Conservation (phyloP, 1,140 invertebrate genomes). For the Leptoteleia sp. region DNA sequence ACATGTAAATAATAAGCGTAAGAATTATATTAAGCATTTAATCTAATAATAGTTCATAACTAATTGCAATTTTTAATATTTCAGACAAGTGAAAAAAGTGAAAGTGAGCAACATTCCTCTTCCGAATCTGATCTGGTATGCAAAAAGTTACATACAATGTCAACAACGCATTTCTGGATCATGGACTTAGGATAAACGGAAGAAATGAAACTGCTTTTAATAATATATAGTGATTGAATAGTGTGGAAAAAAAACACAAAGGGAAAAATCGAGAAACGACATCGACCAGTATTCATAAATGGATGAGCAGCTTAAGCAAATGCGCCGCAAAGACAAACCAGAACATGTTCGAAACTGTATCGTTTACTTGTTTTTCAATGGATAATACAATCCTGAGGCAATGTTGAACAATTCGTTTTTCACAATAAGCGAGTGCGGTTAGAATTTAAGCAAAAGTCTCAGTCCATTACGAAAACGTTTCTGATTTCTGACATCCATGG, state of each 20-base stretch:
- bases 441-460: constrained; percentile 46
- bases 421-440: constrained; percentile 70
- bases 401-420: constrained; percentile 66
- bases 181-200: constrained; percentile 77
- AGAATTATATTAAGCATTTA: too few species aligned
- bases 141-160: constrained; percentile 72
- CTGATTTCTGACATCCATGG: constrained; percentile 65
- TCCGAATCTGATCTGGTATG: constrained; percentile 17
- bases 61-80: constrained; percentile 19
- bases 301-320: constrained; percentile 75
- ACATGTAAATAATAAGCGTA: too few species aligned
- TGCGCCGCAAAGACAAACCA: constrained; percentile 71
- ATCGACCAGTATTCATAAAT: constrained; percentile 74
- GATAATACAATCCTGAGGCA: constrained; percentile 75
- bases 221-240: constrained; percentile 24
- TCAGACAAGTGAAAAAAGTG: constrained; percentile 49
- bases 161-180: constrained; percentile 74
- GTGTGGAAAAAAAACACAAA: background rate
- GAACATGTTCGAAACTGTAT: constrained; percentile 73
- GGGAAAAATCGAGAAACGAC: constrained; percentile 27
- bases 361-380: constrained; percentile 77
- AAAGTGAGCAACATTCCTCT: constrained; percentile 51
- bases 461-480: constrained; percentile 46
- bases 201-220: constrained; percentile 12
- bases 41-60: too few species aligned